These are phyloP conservation scores for Picus viridis DNA, from an alignment of 2,797 vertebrate species.

Conservation along the genomic window DNA sequence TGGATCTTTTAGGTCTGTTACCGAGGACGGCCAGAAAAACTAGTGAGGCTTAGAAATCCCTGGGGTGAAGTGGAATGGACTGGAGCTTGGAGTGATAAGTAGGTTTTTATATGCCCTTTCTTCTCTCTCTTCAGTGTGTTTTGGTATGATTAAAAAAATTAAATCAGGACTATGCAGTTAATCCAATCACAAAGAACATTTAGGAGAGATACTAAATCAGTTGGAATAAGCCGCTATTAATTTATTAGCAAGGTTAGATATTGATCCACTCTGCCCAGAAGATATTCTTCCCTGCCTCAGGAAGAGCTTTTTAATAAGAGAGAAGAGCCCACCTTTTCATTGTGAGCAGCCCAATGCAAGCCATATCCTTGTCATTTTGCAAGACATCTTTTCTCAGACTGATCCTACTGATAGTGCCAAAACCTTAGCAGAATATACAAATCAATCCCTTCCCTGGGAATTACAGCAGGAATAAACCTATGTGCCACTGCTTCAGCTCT, in stretches of 20 bases:
- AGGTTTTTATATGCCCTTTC: conserved; percentile 42
- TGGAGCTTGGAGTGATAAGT: conserved; percentile 92
- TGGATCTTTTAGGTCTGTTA: conserved; percentile 79
- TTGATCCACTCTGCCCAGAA: not conserved
- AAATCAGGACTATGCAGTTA: not conserved
- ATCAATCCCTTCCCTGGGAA: not conserved
- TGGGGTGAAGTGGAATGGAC: conserved; percentile 94
- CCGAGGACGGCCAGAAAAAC: conserved; percentile 75
- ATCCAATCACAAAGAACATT: not conserved
- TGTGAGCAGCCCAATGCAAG: not conserved
- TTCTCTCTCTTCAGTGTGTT: not conserved
- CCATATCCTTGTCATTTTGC: not conserved
- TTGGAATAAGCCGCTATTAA: conserved; percentile 40
- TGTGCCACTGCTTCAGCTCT: not conserved
- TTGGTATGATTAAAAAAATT: not conserved
- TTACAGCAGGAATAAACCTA: not conserved
- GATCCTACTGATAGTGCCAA: not conserved
- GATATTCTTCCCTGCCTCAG: not conserved
- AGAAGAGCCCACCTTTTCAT: not conserved
- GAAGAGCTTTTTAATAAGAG: not conserved
- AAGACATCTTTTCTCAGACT: not conserved
- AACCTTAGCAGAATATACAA: not conserved
- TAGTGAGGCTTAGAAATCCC: conserved; percentile 91
- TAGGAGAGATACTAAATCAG: not conserved
- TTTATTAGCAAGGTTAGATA: conserved; percentile 1